Percentiles rank a stretch among this genome's conserved stretches.
Evolutionary conservation across 92 coral and sea anemone genomes (phyloP).

Genomic region (Pocillopora grandis): DNA sequence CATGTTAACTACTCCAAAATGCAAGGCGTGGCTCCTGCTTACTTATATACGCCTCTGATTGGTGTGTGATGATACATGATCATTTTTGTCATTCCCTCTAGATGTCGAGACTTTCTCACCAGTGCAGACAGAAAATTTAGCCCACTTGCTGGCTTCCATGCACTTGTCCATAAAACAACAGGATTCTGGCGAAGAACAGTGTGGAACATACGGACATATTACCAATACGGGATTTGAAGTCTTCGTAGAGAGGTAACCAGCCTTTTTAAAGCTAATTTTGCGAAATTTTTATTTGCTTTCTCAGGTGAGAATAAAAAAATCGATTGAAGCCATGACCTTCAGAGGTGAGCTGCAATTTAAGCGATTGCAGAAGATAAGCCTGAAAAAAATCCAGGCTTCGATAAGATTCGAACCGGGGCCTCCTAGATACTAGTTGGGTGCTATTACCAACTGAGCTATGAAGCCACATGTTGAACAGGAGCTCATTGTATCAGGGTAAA

Average conservation of each 20-base stretch:
- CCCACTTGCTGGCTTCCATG: slow-evolving; percentile 96
- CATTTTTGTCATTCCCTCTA: slow-evolving; percentile 18
- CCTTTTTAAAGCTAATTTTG: neutral
- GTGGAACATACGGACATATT: slow-evolving; percentile 90
- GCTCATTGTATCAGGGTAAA: too few relatives aligned
- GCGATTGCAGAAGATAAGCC: too few relatives aligned
- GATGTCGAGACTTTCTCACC: slow-evolving; percentile 79
- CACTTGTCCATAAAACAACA: slow-evolving; percentile 84
- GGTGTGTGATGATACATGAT: neutral
- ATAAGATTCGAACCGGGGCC: too few relatives aligned
- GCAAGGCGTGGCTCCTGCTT: neutral
- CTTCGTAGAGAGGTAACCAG: slow-evolving; percentile 82
- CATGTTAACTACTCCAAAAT: neutral
- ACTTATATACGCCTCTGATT: neutral
- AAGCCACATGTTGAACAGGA: too few relatives aligned
- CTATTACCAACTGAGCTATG: too few relatives aligned
- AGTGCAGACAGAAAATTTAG: slow-evolving; percentile 86
- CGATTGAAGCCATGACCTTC: too few relatives aligned
- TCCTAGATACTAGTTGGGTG: too few relatives aligned
- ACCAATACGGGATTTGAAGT: slow-evolving; percentile 95
- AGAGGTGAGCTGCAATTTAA: too few relatives aligned
- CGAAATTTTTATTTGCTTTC: too few relatives aligned
- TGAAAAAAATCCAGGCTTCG: too few relatives aligned
- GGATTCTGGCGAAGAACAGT: slow-evolving; percentile 67
- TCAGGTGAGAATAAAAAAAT: too few relatives aligned